Evolutionary conservation across 2,888 invertebrate genomes (phyloP).

Genomic region (Thysanoteuthis rhombus): DNA sequence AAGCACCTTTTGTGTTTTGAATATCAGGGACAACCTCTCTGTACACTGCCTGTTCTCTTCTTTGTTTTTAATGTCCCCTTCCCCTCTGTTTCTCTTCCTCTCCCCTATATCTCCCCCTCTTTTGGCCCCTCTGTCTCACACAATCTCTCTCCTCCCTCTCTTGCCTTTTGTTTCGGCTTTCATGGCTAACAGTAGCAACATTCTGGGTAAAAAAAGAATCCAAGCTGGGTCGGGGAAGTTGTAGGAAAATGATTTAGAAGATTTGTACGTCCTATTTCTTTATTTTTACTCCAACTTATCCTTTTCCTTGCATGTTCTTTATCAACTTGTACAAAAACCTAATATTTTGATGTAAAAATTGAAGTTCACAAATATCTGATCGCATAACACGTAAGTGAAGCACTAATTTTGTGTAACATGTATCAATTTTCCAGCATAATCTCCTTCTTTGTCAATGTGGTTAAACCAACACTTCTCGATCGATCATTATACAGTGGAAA

Average conservation of each 20-base stretch:
- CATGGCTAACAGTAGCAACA: not conserved
- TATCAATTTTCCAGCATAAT: too few species aligned
- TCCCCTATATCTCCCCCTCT: not conserved
- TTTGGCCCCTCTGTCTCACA: not conserved
- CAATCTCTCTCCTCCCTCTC: not conserved
- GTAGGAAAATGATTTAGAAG: not conserved
- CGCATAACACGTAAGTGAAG: too few species aligned
- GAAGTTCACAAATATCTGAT: too few species aligned
- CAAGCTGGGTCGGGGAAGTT: not conserved
- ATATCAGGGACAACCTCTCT: not conserved
- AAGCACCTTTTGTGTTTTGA: not conserved
- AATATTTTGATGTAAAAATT: too few species aligned
- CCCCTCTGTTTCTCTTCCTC: rapidly evolving
- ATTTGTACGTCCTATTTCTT: too few species aligned
- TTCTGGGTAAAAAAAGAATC: not conserved
- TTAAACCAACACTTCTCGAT: too few species aligned
- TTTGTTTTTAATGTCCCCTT: not conserved
- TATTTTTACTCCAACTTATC: not conserved
- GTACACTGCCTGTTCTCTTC: not conserved
- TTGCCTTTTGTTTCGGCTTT: not conserved
- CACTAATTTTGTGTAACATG: too few species aligned
- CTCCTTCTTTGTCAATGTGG: too few species aligned
- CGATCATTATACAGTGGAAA: too few species aligned
- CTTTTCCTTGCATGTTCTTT: not conserved
- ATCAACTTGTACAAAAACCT: not conserved